phyloP scores from a whole-genome alignment of 2,888 invertebrate species.

The Epistrophe eligans region DNA sequence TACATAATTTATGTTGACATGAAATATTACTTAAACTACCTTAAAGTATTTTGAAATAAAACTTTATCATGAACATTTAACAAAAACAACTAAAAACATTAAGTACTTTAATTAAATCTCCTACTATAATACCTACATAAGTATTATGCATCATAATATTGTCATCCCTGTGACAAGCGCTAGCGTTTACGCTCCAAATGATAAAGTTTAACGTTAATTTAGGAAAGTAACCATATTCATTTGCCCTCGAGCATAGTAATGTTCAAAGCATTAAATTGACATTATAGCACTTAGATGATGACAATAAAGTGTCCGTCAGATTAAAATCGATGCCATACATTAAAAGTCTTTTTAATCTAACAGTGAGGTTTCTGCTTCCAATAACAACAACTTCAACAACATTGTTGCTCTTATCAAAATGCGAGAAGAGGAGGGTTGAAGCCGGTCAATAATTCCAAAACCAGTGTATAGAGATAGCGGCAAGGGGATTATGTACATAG shows the following conservation, averaged over 20 bases:
- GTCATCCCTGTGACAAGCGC: neutral
- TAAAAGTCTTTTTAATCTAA: constrained; percentile 7
- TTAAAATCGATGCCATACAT: constrained; percentile 9
- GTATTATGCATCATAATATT: neutral
- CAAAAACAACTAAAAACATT: too few species aligned
- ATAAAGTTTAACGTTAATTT: neutral
- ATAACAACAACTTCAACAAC: neutral
- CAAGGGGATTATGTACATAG: neutral
- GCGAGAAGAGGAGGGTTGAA: neutral
- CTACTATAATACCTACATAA: too few species aligned
- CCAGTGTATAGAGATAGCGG: neutral
- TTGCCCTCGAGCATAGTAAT: neutral
- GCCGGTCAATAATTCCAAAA: constrained; percentile 3
- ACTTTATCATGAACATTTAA: too few species aligned
- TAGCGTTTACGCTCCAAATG: neutral
- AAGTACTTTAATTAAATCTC: too few species aligned
- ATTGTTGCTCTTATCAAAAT: neutral
- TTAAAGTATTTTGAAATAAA: too few species aligned
- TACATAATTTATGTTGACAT: too few species aligned
- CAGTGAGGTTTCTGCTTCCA: neutral
- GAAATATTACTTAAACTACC: too few species aligned
- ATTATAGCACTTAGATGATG: neutral
- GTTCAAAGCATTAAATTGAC: neutral
- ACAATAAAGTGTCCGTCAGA: neutral
- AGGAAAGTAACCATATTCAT: neutral